Evolutionary conservation across 1,140 invertebrate species (phyloP).

Genomic region (Metaphire vulgaris): DNA sequence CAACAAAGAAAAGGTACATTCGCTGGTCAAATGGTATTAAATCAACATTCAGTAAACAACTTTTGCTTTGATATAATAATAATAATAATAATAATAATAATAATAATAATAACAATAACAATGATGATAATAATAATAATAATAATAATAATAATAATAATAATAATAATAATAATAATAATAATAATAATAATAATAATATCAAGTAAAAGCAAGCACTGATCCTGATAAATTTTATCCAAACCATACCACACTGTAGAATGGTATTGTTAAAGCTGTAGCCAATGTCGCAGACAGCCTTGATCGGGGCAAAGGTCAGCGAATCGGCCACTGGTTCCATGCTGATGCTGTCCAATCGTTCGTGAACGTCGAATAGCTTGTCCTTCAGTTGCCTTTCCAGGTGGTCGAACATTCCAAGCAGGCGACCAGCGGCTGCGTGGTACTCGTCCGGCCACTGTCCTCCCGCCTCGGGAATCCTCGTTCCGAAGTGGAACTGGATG

Average conservation of each 20-base stretch:
- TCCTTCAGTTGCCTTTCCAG: slow-evolving; percentile 14
- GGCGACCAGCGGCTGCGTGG: slow-evolving; percentile 16
- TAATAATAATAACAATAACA: too few relatives aligned
- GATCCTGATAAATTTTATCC: too few relatives aligned
- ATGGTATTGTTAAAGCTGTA: slow-evolving; percentile 24
- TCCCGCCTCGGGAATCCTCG: slow-evolving; percentile 2
- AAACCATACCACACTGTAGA: slow-evolving; percentile 1
- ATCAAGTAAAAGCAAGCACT: too few relatives aligned
- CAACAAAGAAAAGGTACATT: too few relatives aligned
- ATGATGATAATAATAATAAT: too few relatives aligned
- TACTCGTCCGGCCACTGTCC: slow-evolving; percentile 25
- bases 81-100: too few relatives aligned
- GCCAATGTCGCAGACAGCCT: slow-evolving; percentile 23
- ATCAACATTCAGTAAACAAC: too few relatives aligned
- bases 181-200: too few relatives aligned
- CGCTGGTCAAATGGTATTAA: too few relatives aligned
- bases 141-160: too few relatives aligned
- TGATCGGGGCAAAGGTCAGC: background rate
- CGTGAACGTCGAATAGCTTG: background rate
- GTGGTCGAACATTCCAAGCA: slow-evolving; percentile 25
- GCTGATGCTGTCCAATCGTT: background rate
- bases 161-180: too few relatives aligned
- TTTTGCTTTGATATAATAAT: too few relatives aligned
- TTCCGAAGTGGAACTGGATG: slow-evolving; percentile 16
- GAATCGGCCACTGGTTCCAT: background rate